Conservation (phyloP, 2,888 invertebrate species). For the Sarcophaga carnaria region DNA sequence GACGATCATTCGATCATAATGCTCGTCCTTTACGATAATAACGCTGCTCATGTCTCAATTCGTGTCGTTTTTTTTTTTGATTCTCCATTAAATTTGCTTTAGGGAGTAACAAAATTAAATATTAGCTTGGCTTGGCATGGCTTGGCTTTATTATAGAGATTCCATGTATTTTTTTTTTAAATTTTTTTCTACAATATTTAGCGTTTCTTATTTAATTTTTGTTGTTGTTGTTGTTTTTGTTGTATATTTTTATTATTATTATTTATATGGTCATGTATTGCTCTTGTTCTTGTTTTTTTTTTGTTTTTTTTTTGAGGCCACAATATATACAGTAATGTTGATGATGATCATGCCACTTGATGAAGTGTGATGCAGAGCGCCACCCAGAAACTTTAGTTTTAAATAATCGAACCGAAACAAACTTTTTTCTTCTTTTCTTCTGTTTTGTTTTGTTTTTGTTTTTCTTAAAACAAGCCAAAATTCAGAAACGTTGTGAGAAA, state of each 20-base stretch:
- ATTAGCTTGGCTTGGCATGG: slow-evolving; percentile 23
- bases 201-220: slow-evolving; percentile 53
- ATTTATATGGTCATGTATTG: neutral
- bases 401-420: slow-evolving; percentile 70
- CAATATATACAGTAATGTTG: slow-evolving; percentile 46
- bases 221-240: slow-evolving; percentile 6
- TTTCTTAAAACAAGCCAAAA: slow-evolving; percentile 11
- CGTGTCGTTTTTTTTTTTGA: neutral
- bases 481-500: neutral
- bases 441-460: too few species aligned
- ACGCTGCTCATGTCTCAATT: neutral
- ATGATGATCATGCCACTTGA: slow-evolving; percentile 67
- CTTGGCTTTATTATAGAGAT: slow-evolving; percentile 21
- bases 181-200: slow-evolving; percentile 13
- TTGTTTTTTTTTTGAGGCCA: neutral
- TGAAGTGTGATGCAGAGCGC: slow-evolving; percentile 77
- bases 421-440: neutral
- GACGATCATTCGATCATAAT: neutral
- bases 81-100: neutral
- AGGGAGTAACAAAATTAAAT: slow-evolving; percentile 37
- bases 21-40: neutral
- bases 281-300: neutral
- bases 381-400: slow-evolving; percentile 79
- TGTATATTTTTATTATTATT: neutral
- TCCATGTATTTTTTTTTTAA: neutral